A percentile compares a stretch with the other conserved stretches of the same genome.
These are phyloP conservation scores for Acanthochromis polyacanthus DNA, from an alignment of 2,113 vertebrate species.

Conservation along the genomic window DNA sequence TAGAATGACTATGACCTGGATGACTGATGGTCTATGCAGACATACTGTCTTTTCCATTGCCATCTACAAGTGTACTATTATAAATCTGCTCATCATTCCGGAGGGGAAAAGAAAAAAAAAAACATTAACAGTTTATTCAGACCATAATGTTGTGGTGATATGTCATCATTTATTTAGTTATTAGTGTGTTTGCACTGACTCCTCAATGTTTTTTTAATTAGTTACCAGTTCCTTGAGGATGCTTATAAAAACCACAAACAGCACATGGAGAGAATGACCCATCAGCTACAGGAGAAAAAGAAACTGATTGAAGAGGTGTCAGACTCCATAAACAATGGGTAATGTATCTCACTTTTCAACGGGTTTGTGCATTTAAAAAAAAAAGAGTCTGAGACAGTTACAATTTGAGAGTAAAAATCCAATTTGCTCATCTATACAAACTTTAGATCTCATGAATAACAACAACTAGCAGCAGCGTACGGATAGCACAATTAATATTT, in stretches of 20 bases:
- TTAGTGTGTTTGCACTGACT: conserved; percentile 7
- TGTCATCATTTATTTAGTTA: neutral
- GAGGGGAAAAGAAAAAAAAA: neutral
- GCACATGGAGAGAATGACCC: conserved; percentile 92
- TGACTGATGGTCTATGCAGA: too few relatives aligned
- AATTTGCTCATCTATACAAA: neutral
- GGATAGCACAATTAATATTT: too few relatives aligned
- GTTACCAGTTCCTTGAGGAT: conserved; percentile 96
- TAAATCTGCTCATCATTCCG: too few relatives aligned
- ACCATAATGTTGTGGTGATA: neutral
- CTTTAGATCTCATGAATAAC: neutral
- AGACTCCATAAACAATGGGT: conserved; percentile 93
- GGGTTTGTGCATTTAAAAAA: neutral
- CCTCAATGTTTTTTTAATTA: conserved; percentile 65
- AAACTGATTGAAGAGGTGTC: conserved; percentile 93
- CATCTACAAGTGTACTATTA: too few relatives aligned
- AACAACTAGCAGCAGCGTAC: neutral
- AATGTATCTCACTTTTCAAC: conserved; percentile 36
- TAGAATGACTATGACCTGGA: too few relatives aligned
- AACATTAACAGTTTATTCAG: neutral
- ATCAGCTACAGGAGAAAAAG: conserved; percentile 93
- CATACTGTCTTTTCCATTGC: too few relatives aligned
- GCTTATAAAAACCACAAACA: conserved; percentile 94
- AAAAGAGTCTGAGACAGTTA: too few relatives aligned
- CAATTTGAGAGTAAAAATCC: too few relatives aligned